phyloP scores from a whole-genome alignment of 2,797 vertebrate genomes.

The Apogon talboti region DNA sequence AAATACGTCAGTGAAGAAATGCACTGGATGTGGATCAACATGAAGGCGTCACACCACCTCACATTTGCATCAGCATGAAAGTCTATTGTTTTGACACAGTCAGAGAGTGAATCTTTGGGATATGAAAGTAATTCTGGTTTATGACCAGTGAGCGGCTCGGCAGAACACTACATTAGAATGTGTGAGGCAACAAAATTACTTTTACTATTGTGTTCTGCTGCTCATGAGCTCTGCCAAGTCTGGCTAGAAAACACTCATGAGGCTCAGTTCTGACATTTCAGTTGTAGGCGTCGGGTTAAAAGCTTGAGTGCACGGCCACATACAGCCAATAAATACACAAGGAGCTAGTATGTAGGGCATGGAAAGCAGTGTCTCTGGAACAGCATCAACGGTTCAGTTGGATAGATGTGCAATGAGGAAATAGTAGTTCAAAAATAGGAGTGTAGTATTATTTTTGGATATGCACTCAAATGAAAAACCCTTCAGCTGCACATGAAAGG shows the following conservation, averaged over 20 bases:
- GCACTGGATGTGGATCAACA: too few species aligned
- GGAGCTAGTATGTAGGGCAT: conserved; percentile 11
- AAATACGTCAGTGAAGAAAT: too few species aligned
- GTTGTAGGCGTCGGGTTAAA: conserved; percentile 21
- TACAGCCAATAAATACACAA: neutral
- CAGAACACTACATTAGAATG: conserved; percentile 22
- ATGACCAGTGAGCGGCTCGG: conserved; percentile 21
- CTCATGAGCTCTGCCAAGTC: conserved; percentile 34
- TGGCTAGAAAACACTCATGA: conserved; percentile 31
- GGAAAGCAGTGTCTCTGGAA: conserved; percentile 7
- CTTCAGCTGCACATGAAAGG: neutral
- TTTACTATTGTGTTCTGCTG: conserved; percentile 40
- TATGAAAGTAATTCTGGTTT: conserved; percentile 23
- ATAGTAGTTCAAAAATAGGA: conserved; percentile 13
- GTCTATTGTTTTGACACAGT: too few species aligned
- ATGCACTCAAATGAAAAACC: neutral
- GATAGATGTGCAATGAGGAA: conserved; percentile 3
- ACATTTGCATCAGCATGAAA: neutral
- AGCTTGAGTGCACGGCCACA: conserved; percentile 18
- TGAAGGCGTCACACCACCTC: too few species aligned
- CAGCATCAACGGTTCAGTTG: conserved; percentile 1
- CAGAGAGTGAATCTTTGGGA: conserved; percentile 17
- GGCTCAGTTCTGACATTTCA: conserved; percentile 45
- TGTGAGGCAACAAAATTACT: conserved; percentile 40
- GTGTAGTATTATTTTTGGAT: neutral